Base-by-base conservation (phyloP, 2,888 invertebrate species). In the Vesta saturnalis region DNA sequence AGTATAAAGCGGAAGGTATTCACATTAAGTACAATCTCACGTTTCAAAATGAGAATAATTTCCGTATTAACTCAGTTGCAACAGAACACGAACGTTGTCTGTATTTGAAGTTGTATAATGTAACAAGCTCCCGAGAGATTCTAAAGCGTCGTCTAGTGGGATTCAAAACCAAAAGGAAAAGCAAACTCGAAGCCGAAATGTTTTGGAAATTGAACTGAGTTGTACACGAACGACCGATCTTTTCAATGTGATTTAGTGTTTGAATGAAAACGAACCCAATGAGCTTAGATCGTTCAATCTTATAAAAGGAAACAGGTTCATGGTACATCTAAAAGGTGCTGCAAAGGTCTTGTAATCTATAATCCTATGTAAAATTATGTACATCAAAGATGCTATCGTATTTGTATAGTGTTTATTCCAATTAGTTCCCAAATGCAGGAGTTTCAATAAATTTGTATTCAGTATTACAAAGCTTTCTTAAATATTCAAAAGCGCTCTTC, bases 51-150 rank as follows among this genome's bases (percentile, higher is more conserved):
- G 47, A 57, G 60, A 66, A 56, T 60, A 66, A 57, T 56, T 46
- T 60, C 60, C 46, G 55, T 43, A 65, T 65, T 64, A 64, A 59
- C 59, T 59, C 35, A n/a, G 54, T 59, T 55, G 56, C 57, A 58
- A 62, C 30, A 58, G 62, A 62, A 59, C 54, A 62, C 57, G 52
- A 60, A 52, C 58, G 52, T 14, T 49, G 57, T 65, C 66, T 62
- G 62, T 67, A 62, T 62, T 57, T 67, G 58, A 43, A 55, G 59
- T 60, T 60, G 64, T 69, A 64, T 64, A 69, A 64, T 69, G 64
- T 69, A 69, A 64, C 61, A 69, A 64, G 64, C 56, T 69, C 69
- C 58, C 64, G 4, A 39, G 57, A 64, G 60, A 61, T 64, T 46
- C 54, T 52, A 64, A 68, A 64, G 64, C 69, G 57, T 64, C 60